Base-by-base conservation (phyloP, 2,888 invertebrate genomes). In the Empis stercorea region DNA sequence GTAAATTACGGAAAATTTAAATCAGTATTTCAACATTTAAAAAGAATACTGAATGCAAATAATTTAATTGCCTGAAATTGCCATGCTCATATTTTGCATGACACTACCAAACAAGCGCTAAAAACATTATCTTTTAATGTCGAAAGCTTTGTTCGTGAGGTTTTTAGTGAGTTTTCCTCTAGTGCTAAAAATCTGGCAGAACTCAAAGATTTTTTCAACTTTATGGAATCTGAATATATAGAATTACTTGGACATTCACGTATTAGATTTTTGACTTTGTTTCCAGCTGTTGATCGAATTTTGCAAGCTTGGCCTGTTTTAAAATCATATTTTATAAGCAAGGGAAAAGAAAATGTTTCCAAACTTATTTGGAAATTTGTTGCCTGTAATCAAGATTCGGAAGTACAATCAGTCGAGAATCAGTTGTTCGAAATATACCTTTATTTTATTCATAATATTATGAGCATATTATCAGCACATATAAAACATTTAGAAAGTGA, bases 371-470 rank as follows among this genome's bases (percentile, higher is more conserved):
- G 23, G 14, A 45, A 45, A 27, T 45, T 45, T 20, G 10, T 38
- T n/a, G 27, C 23, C 23, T 27, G 23, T 27, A 9, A 27, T 27
- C 23, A 27, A 27, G 9, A 27, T 27, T 27, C 16, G 7, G 10
- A 38, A 16, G 27, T 16, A 23, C 32, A 20, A 14, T 23, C 23
- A 38, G 30, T 7, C 14, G 30, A 37, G 37, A 38, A 38, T 45
- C 37, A 27, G n/a, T 38, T 38, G 30, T 14, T 38, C 10, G 45
- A 38, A 38, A 30, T 38, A 15, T 45, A 45, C 15, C 15, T 45
- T 7, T 45, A 45, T 45, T 45, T 45, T 36, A 32, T 45, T n/a
- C 45, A 45, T 30, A 37, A 45, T 45, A 9, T 45, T 45, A 45
- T 38, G 45, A 45, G 37, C 34, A 30, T 45, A 13, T 38, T 45